Base-by-base conservation (phyloP, 2,113 vertebrate genomes). In the Euleptes europaea region DNA sequence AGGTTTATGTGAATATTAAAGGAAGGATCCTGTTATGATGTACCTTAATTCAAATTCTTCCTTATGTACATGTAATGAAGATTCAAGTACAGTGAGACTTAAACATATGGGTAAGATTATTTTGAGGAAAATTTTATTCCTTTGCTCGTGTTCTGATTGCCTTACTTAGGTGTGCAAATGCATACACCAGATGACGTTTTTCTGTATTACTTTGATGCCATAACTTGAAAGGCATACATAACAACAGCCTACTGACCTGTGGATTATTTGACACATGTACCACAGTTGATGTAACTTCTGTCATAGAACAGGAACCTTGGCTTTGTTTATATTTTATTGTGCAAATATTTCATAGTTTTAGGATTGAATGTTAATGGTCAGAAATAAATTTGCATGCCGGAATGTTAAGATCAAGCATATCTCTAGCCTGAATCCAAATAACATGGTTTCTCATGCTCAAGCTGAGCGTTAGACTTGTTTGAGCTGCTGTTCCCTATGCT, bases 111-210 rank as follows among this genome's bases (percentile, higher is more conserved):
- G 74, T 89, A 72, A 85, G 57, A 70, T 90, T 31, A 77, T 7
- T 13, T n/a, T 35, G 44, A 4, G 31, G 81, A 35, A 89, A 81
- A 80, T 21, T 84, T 66, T 82, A 63, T 79, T 90, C 87, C 90
- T 92, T 92, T 93, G 81, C 88, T 92, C 90, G 84, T 93, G 92
- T 90, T 94, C 88, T 88, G 82, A 67, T 90, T 91, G 73, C 89
- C 90, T 86, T 31, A 89, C 72, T 88, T 93, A 78, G 77, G 82
- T 93, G 85, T 87, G 87, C 84, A 23, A 76, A 86, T 89, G 75
- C 87, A 94, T 92, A 92, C 26, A 77, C 54, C 4, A 15, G 5
- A 76, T 2, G 15, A 86, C 47, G 79, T 70, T 89, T 87, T 84
- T 65, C 78, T 88, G 42, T 63, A 83, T 93, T 90, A 19, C 10